phyloP scores from a whole-genome alignment of 1,140 invertebrate species.

The Gryon sp. region DNA sequence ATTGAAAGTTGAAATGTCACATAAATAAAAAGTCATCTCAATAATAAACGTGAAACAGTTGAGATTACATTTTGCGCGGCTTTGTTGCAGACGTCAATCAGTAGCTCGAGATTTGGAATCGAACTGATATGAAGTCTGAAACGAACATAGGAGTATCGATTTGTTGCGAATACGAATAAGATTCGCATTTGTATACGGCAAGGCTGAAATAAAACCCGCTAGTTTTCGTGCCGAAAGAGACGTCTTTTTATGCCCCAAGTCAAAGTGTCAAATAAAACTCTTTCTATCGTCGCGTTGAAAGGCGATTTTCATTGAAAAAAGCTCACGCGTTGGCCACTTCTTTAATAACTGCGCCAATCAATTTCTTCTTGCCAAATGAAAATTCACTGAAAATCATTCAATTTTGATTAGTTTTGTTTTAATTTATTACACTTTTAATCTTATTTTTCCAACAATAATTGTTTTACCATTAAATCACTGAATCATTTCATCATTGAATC shows the following conservation, averaged over 20 bases:
- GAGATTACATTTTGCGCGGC: slow-evolving; percentile 18
- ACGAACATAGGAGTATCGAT: slow-evolving; percentile 38
- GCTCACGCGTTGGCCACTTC: slow-evolving; percentile 32
- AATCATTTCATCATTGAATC: too few species aligned
- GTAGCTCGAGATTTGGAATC: slow-evolving; percentile 38
- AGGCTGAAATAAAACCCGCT: slow-evolving; percentile 43
- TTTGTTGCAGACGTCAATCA: slow-evolving; percentile 39
- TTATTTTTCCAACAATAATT: too few species aligned
- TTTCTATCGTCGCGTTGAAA: too few species aligned
- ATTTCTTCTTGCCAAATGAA: too few species aligned
- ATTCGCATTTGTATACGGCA: slow-evolving; percentile 51
- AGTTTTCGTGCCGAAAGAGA: slow-evolving; percentile 31
- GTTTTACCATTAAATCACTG: too few species aligned
- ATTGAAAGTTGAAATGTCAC: slow-evolving; percentile 12
- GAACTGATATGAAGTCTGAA: slow-evolving; percentile 12
- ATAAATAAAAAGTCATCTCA: too few species aligned
- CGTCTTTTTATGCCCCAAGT: slow-evolving; percentile 36
- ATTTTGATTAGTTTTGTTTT: too few species aligned
- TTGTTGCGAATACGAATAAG: slow-evolving; percentile 32
- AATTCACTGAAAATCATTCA: too few species aligned
- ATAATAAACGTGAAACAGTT: slow-evolving; percentile 26
- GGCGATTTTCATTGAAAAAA: slow-evolving; percentile 50
- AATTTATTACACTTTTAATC: too few species aligned
- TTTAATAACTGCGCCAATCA: slow-evolving; percentile 48
- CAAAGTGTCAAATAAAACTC: slow-evolving; percentile 45